Evolutionary conservation across 2,113 vertebrate species (phyloP), one percentile per base, ranked within the genome.

Genomic region (Platysteira castanea): DNA sequence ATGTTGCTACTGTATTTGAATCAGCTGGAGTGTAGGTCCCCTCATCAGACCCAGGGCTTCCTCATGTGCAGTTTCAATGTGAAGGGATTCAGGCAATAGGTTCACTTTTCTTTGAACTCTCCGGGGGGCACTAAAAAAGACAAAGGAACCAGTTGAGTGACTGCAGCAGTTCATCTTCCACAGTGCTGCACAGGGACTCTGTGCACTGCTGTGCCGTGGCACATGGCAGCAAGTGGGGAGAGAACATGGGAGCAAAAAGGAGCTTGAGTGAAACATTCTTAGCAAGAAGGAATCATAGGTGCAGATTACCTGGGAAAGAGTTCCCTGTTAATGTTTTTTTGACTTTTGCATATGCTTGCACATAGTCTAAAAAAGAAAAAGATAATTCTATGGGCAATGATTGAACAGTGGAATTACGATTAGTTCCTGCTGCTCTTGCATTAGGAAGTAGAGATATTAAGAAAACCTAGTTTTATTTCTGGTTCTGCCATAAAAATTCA

Each of bases 1-100:
- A 41, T 71, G 18, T 65, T 87, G 77, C 93, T 87, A 75, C 80
- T 78, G 80, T 84, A 24, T 84, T 81, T 91, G 73, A 84, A 93
- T 64, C 44, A 79, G 60, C 67, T 88, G 83, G 54, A 80, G 81
- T 15, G 19, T 63, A 54, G 35, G 26, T 64, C 50, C 69, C 39
- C 64, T 84, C 39, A 39, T 47, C 26, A 27, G 42, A 46, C 49
- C 59, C 44, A 23, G 31, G 15, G 22, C 35, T 69, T 90, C 53
- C 28, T 87, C 15, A 3, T 2, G 8, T 0, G 0, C 23, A 28
- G 28, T 42, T 57, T 52, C 79, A 86, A 52, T 54, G 26, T 1
- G 2, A 54, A 60, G 26, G 16, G 42, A 49, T 63, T 26, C 41
- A 69, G 71, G 24, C 22, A 85, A 41, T 11, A 67, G 14, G 13